Conservation (phyloP, 2,797 vertebrate genomes). For the Menidia menidia region DNA sequence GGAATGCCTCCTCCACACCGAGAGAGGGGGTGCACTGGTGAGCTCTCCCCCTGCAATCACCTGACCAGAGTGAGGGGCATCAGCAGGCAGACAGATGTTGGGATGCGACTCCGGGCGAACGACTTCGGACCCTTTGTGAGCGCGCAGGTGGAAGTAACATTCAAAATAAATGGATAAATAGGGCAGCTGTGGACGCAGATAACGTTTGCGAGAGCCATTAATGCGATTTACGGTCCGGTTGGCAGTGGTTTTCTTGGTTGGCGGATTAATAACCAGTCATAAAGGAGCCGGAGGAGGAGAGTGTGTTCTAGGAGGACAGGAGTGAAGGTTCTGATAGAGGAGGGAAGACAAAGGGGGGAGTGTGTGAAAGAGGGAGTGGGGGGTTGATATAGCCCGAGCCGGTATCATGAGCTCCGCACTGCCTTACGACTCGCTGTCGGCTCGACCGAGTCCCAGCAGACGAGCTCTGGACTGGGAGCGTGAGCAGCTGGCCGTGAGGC, state of each 20-base stretch:
- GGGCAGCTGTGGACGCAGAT: slow-evolving; percentile 79
- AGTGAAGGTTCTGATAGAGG: slow-evolving; percentile 54
- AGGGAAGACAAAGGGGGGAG: slow-evolving; percentile 44
- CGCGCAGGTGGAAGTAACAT: slow-evolving; percentile 70
- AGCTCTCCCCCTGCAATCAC: slow-evolving; percentile 49
- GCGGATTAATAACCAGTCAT: slow-evolving; percentile 78
- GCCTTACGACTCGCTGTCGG: slow-evolving; percentile 78
- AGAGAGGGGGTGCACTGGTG: slow-evolving; percentile 70
- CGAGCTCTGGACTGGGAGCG: slow-evolving; percentile 73
- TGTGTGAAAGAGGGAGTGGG: slow-evolving; percentile 55
- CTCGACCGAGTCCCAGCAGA: slow-evolving; percentile 76
- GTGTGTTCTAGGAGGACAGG: slow-evolving; percentile 54
- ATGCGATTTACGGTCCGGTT: slow-evolving; percentile 78
- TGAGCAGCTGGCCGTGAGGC: slow-evolving; percentile 72
- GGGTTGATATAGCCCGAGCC: slow-evolving; percentile 69
- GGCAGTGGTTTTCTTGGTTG: slow-evolving; percentile 51
- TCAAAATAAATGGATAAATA: slow-evolving; percentile 73
- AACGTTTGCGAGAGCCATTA: slow-evolving; percentile 61
- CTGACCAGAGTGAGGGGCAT: slow-evolving; percentile 48
- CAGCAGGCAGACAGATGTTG: slow-evolving; percentile 39
- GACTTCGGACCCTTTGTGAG: slow-evolving; percentile 49
- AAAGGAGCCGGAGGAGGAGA: slow-evolving; percentile 67
- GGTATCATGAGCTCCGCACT: slow-evolving; percentile 80
- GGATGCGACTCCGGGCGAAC: slow-evolving; percentile 45
- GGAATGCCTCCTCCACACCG: slow-evolving; percentile 63